These are phyloP conservation scores for Thaleichthys pacificus DNA, from an alignment of 2,797 vertebrate genomes.

Conservation along the genomic window DNA sequence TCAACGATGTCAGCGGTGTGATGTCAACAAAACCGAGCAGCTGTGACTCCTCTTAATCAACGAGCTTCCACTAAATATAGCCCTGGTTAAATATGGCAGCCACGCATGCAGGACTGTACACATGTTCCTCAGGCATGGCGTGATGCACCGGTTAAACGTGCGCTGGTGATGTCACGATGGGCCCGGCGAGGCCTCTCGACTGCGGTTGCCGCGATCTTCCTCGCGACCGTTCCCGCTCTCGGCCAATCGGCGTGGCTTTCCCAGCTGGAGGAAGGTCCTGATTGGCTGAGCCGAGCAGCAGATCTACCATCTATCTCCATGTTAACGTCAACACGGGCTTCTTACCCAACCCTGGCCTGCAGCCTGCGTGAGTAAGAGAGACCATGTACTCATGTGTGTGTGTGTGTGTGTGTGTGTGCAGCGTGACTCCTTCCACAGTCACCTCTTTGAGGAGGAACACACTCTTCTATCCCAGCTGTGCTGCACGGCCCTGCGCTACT, in stretches of 20 bases:
- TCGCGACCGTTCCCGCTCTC: conserved; percentile 18
- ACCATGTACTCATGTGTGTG: background rate
- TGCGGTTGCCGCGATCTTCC: conserved; percentile 57
- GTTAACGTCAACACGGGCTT: too few species aligned
- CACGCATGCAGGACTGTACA: conserved; percentile 41
- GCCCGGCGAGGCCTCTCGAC: conserved; percentile 46
- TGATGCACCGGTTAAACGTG: conserved; percentile 26
- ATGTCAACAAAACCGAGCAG: background rate
- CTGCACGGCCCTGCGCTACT: background rate
- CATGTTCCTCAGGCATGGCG: conserved; percentile 30
- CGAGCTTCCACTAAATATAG: background rate
- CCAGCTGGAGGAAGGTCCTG: conserved; percentile 30
- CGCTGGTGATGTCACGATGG: conserved; percentile 59
- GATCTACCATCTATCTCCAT: too few species aligned
- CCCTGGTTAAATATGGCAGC: background rate
- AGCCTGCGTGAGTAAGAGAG: conserved; percentile 33
- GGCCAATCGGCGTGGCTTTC: conserved; percentile 51
- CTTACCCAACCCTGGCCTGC: conserved; percentile 37
- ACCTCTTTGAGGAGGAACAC: background rate
- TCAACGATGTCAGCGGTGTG: background rate
- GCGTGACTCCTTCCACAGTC: conserved; percentile 17
- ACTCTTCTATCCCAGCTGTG: conserved; percentile 9
- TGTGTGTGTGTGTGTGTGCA: conserved; percentile 13
- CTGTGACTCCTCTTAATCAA: background rate
- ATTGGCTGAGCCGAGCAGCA: conserved; percentile 45